Conservation (phyloP, 1,140 invertebrate genomes). For the Achroia grisella region DNA sequence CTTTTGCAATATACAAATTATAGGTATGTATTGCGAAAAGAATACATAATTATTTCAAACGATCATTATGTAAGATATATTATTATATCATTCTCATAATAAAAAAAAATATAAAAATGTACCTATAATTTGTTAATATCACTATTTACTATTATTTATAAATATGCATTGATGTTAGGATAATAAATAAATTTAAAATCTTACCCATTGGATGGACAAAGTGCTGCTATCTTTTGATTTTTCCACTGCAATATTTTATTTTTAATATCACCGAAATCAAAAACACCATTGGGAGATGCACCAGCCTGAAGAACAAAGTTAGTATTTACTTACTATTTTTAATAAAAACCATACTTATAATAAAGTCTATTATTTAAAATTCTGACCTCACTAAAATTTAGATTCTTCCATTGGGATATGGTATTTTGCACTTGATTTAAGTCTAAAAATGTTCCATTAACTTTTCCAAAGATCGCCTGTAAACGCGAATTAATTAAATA, state of each 20-base stretch:
- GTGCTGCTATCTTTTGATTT: constrained; percentile 53
- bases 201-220: constrained; percentile 64
- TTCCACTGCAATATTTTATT: constrained; percentile 68
- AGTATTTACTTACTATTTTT: neutral
- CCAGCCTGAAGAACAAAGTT: constrained; percentile 29
- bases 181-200: neutral
- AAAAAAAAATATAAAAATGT: too few species aligned
- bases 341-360: neutral
- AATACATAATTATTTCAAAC: too few species aligned
- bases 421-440: constrained; percentile 54
- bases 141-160: too few species aligned
- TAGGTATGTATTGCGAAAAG: too few species aligned
- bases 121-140: too few species aligned
- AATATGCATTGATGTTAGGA: too few species aligned
- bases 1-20: too few species aligned
- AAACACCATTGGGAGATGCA: constrained; percentile 49
- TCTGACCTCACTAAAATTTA: constrained; percentile 58
- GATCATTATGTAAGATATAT: too few species aligned
- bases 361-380: neutral
- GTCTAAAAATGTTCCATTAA: constrained; percentile 46
- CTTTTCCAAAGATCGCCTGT: too few species aligned
- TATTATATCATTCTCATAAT: too few species aligned
- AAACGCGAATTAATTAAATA: too few species aligned
- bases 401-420: constrained; percentile 53
- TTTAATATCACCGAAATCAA: constrained; percentile 61